Evolutionary conservation across 2,113 vertebrate species (phyloP), one percentile per base, ranked within the genome.

Genomic region (Bubo blakistoni): DNA sequence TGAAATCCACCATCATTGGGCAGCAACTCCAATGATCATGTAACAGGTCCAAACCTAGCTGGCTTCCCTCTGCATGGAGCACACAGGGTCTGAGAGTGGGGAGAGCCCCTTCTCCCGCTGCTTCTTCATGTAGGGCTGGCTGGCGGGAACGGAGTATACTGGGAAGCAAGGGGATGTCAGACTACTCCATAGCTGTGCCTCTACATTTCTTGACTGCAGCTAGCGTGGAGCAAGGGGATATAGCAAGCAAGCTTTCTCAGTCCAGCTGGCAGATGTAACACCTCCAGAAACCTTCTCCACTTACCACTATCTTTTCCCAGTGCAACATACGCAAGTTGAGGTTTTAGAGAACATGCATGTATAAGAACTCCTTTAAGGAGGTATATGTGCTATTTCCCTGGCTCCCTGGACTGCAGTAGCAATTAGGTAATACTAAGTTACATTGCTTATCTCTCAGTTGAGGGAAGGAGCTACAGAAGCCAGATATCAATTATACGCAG

Each of bases 111-210:
- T 70, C 59, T 51, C 15, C 36, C 5, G 2, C 11, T 5, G 3
- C 2, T 21, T 67, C 19, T 62, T 46, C 18, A 8, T 1, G 2
- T 7, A 34, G 25, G 20, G 22, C 3, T 25, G 36, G 19, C 80
- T 80, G 25, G 6, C 0, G 2, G 72, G 52, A 74, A 7, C 0
- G 1, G 44, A 30, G 57, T 1, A 24, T 30, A 0, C 18, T 0
- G 5, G 30, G 54, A 62, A 82, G 32, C 12, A 40, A 49, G 49
- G 7, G 44, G 8, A 57, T 52, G 11, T 26, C 70, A 30, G 36
- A 11, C 44, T 62, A 11, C 38, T 11, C 38, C 44, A 7, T 24
- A 62, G 51, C 42, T 47, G 2, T 21, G 8, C 14, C 40, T 79
- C 61, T 55, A 2, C 0, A 0, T 42, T 92, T 51, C 61, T 49